Conservation (phyloP, 2,113 vertebrate genomes). For the Typhlomys cinereus region DNA sequence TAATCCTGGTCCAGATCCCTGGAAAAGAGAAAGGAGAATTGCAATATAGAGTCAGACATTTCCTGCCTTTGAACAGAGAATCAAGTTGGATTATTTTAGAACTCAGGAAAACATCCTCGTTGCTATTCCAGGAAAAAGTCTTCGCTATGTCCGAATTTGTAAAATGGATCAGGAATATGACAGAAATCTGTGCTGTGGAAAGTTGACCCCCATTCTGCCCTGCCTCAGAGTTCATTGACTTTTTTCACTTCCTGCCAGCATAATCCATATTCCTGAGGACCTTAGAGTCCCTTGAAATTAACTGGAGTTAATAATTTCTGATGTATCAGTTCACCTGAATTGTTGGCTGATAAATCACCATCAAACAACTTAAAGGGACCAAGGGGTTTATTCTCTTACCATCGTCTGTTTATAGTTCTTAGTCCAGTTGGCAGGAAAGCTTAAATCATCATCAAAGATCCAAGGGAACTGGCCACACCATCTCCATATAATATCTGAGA, state of each 20-base stretch:
- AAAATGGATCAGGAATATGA: background rate
- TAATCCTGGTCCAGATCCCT: background rate
- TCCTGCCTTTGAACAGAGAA: background rate
- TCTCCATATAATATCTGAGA: no score
- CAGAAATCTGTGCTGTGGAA: background rate
- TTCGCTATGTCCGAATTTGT: background rate
- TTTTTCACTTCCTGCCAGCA: background rate
- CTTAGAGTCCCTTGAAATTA: constrained; percentile 10
- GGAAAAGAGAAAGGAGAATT: background rate
- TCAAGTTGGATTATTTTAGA: background rate
- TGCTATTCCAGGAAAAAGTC: background rate
- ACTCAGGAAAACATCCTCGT: background rate
- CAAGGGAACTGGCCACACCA: no score
- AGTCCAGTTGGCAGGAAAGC: no score
- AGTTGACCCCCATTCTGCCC: background rate
- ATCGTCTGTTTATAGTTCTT: no score
- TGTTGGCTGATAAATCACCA: no score
- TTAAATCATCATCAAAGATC: no score
- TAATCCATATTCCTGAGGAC: background rate
- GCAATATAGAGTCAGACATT: background rate
- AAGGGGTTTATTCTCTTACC: no score
- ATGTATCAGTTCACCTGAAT: no score
- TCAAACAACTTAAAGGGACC: no score
- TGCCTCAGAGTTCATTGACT: background rate
- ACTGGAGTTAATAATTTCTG: no score